Percentiles rank a stretch among this genome's conserved stretches.
These are phyloP conservation scores for Caenorhabditis sp. DNA, from an alignment of 2,888 invertebrate genomes.

Conservation along the genomic window DNA sequence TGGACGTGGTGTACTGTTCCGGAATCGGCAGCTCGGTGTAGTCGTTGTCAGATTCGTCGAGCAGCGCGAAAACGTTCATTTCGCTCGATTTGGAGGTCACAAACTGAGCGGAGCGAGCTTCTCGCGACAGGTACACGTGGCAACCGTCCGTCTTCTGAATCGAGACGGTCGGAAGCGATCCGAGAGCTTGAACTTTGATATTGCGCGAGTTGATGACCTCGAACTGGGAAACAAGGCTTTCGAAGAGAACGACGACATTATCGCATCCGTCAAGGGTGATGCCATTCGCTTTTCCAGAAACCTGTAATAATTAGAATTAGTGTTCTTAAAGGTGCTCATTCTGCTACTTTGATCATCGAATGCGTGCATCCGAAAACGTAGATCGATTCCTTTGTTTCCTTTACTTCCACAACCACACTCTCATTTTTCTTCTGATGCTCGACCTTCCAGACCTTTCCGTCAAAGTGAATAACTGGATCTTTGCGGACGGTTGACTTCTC, in stretches of 20 bases:
- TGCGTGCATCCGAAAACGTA: conserved; percentile 95
- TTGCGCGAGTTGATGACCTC: conserved; percentile 99
- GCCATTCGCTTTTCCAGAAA: conserved; percentile 89
- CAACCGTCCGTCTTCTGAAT: conserved; percentile 99
- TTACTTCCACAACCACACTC: conserved; percentile 87
- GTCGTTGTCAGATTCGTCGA: conserved; percentile 84
- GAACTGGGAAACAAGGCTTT: conserved; percentile 92
- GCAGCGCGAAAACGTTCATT: conserved; percentile 93
- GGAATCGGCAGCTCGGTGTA: conserved; percentile 95
- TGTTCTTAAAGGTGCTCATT: no score
- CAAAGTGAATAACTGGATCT: conserved; percentile 79
- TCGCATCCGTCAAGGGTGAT: conserved; percentile 96
- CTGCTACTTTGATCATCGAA: conserved; percentile 85
- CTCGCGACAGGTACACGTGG: conserved; percentile 91
- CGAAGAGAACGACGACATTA: conserved; percentile 94
- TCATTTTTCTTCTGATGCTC: no score
- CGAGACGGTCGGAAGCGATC: conserved; percentile 93
- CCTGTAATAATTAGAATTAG: conserved; percentile 50
- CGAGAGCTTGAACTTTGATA: conserved; percentile 90
- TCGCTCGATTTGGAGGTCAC: conserved; percentile 94
- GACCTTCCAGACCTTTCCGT: conserved; percentile 94
- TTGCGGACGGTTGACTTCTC: background rate
- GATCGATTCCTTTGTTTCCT: conserved; percentile 97
- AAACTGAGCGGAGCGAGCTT: conserved; percentile 90
- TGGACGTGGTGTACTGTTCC: conserved; percentile 90